Conservation (phyloP, 2,113 vertebrate genomes). For the Nothocercus julius region DNA sequence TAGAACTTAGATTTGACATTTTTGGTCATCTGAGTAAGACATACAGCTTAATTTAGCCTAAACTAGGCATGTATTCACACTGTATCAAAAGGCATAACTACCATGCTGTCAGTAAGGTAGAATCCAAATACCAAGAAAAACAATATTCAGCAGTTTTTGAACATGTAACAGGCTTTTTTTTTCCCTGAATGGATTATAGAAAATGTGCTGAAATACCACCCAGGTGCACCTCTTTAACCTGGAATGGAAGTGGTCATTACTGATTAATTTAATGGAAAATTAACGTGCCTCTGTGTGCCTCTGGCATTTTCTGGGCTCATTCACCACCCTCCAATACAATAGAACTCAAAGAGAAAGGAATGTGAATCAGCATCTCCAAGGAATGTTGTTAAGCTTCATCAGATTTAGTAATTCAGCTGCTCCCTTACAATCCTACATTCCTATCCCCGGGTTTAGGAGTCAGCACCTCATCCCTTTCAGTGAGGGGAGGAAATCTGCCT, state of each 20-base stretch:
- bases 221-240: background rate
- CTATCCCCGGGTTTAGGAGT: background rate
- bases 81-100: background rate
- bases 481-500: background rate
- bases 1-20: background rate
- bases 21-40: background rate
- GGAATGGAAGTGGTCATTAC: background rate
- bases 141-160: background rate
- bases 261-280: background rate
- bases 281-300: too few relatives aligned
- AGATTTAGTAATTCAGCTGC: background rate
- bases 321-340: background rate
- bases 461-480: background rate
- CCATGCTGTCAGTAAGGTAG: background rate
- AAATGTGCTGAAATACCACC: background rate
- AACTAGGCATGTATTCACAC: background rate
- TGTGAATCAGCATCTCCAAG: background rate
- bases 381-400: background rate
- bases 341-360: background rate
- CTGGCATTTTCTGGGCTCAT: background rate
- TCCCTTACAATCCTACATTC: background rate
- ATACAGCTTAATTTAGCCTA: background rate
- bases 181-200: background rate
- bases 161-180: background rate
- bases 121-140: background rate